Evolutionary conservation across 1,140 invertebrate species (phyloP).

Genomic region (Tetramorium simillimum): DNA sequence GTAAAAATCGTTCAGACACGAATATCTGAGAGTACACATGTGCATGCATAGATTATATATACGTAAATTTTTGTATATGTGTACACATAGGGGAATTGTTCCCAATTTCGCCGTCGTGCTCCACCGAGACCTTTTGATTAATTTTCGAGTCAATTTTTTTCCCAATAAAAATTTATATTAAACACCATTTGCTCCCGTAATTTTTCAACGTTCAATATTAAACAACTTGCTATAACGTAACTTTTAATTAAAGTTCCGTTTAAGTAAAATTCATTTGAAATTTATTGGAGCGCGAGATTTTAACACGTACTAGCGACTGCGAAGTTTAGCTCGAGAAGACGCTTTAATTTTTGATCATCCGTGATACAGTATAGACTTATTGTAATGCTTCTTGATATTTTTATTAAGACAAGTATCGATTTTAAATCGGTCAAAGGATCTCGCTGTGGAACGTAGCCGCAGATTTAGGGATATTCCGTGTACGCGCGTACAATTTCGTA

Average conservation of each 20-base stretch:
- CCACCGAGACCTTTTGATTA: constrained; percentile 14
- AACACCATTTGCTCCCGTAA: not conserved
- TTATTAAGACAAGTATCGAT: not conserved
- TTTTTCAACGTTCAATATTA: constrained; percentile 32
- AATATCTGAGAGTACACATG: constrained; percentile 64
- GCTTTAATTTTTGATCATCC: constrained; percentile 19
- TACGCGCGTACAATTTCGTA: constrained; percentile 60
- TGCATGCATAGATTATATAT: constrained; percentile 59
- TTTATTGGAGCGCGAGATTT: constrained; percentile 4
- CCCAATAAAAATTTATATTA: not conserved
- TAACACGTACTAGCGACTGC: constrained; percentile 6
- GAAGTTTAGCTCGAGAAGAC: not conserved
- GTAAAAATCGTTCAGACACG: constrained; percentile 68
- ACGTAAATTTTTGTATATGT: constrained; percentile 59
- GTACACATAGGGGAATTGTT: constrained; percentile 37
- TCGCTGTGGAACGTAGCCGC: not conserved
- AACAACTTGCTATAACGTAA: not conserved
- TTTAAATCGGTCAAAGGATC: constrained; percentile 1
- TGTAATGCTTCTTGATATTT: not conserved
- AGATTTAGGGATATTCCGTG: not conserved
- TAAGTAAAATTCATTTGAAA: constrained; percentile 4
- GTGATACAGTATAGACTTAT: not conserved
- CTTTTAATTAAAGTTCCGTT: constrained; percentile 31
- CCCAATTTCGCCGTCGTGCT: not conserved
- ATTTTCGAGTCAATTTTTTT: not conserved